Evolutionary conservation across 30 jellyfish, hydroid and myxozoan genomes (phyloP), one percentile per base, ranked within the genome.

Genomic region (Phacellophora camtschatica): DNA sequence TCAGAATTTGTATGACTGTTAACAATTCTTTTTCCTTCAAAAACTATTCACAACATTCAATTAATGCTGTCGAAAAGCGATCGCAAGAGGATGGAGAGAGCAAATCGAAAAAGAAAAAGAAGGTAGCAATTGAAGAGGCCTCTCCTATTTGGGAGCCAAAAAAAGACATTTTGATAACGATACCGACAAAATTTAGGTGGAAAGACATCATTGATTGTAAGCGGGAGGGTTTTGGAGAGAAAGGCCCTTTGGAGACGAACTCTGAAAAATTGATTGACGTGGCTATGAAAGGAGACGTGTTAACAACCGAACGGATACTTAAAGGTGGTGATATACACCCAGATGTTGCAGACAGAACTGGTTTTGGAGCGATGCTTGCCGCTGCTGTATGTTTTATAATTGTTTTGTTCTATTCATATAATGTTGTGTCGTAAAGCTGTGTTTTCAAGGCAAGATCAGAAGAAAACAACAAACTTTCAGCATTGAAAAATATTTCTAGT

Each of bases 301-400:
- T 34, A 0, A 37, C 49, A 11, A 73, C 67, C 18, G 83, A 67
- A 66, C 66, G 49, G 58, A 86, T 79, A 12, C 46, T 92, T 13
- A 70, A 83, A 16, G 28, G 49, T 16, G 87, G 94, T 0, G 65
- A 66, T 15, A 83, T 92, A 9, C 84, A 74, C 33, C 94, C 96
- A 18, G 89, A 92, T 67, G 98, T 84, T 11, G 41, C 90, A 10
- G 98, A 92, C 65, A 33, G 85, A 20, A 92, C 95, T 25, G 98
- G 98, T 13, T 76, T 75, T 50, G 71, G 95, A 34, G 88, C 98
- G 5, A 29, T 92, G 84, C 77, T 92, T 35, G 96, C 95, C 45
- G 98, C 98, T 2, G 84, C 98, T 64, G 98, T 92, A 85, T 85
- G 98, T 62, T 20, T 1, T 9, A 50, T 42, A 8, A 35, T 3